Percentiles rank a stretch among this genome's conserved stretches.
Evolutionary conservation across 1,140 invertebrate genomes (phyloP).

Genomic region (Lordiphosa stackelbergi): DNA sequence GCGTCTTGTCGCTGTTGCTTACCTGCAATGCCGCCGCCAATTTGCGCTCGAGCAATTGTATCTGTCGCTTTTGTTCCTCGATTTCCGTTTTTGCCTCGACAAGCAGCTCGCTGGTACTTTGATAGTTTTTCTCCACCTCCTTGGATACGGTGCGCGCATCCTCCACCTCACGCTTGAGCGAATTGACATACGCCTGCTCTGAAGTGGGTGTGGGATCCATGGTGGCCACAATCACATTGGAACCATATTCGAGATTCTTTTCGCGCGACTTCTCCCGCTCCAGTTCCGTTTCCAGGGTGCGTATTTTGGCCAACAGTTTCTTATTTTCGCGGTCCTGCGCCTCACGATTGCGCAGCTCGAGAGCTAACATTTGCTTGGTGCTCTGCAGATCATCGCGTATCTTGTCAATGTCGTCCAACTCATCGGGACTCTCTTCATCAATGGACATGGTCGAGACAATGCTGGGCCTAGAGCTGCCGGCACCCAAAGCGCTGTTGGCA

Average conservation of each 20-base stretch:
- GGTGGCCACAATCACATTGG: slow-evolving; percentile 67
- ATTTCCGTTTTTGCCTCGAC: slow-evolving; percentile 86
- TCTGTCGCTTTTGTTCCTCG: slow-evolving; percentile 87
- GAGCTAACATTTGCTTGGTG: slow-evolving; percentile 91
- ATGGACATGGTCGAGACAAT: slow-evolving; percentile 67
- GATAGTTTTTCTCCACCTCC: slow-evolving; percentile 88
- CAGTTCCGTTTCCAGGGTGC: slow-evolving; percentile 87
- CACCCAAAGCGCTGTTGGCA: slow-evolving; percentile 52
- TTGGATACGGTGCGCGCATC: slow-evolving; percentile 87
- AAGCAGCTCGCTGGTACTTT: slow-evolving; percentile 84
- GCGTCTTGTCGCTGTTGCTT: slow-evolving; percentile 36
- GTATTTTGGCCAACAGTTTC: slow-evolving; percentile 85
- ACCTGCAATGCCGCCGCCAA: slow-evolving; percentile 81
- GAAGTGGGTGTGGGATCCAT: slow-evolving; percentile 70
- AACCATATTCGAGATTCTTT: slow-evolving; percentile 81
- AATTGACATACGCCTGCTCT: slow-evolving; percentile 81
- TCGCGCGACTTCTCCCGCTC: slow-evolving; percentile 82
- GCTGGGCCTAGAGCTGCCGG: slow-evolving; percentile 78
- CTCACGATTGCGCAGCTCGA: slow-evolving; percentile 91
- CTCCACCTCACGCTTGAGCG: slow-evolving; percentile 86
- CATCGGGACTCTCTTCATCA: slow-evolving; percentile 83
- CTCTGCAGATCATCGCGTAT: slow-evolving; percentile 93
- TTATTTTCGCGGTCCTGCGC: slow-evolving; percentile 91
- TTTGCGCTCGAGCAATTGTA: slow-evolving; percentile 85
- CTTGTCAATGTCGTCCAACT: slow-evolving; percentile 93